A percentile compares a stretch with the other conserved stretches of the same genome.
Conservation (phyloP, 2,113 vertebrate genomes). For the Erythrocercus mccallii region DNA sequence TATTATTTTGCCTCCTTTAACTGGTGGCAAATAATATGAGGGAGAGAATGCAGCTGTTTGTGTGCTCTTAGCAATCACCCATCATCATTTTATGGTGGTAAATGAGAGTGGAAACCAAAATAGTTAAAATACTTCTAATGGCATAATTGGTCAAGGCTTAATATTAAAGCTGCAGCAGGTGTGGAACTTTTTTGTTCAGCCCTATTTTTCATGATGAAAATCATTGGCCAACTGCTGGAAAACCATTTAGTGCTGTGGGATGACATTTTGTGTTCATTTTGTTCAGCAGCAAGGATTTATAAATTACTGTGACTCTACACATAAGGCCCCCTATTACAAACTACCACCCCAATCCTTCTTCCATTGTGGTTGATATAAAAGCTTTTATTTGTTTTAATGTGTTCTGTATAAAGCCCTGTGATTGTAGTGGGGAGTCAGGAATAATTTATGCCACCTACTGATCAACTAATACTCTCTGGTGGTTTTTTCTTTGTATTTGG, state of each 20-base stretch:
- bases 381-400: constrained; percentile 7
- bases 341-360: neutral
- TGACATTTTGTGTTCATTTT: constrained; percentile 6
- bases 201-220: neutral
- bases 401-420: neutral
- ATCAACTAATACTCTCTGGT: neutral
- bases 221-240: neutral
- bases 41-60: neutral
- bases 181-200: neutral
- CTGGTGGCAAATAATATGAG: neutral
- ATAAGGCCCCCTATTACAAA: neutral
- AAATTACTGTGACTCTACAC: neutral
- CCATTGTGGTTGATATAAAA: neutral
- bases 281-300: neutral
- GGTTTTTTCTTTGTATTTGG: constrained; percentile 4
- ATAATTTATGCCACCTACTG: constrained; percentile 42
- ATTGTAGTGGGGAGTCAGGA: neutral
- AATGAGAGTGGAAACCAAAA: neutral
- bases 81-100: neutral
- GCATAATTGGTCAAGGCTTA: neutral
- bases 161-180: neutral
- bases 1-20: neutral
- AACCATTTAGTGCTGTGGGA: neutral
- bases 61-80: neutral
- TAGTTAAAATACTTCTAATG: neutral